phyloP scores from a whole-genome alignment of 2,797 vertebrate species.

The Poecilia velifera region DNA sequence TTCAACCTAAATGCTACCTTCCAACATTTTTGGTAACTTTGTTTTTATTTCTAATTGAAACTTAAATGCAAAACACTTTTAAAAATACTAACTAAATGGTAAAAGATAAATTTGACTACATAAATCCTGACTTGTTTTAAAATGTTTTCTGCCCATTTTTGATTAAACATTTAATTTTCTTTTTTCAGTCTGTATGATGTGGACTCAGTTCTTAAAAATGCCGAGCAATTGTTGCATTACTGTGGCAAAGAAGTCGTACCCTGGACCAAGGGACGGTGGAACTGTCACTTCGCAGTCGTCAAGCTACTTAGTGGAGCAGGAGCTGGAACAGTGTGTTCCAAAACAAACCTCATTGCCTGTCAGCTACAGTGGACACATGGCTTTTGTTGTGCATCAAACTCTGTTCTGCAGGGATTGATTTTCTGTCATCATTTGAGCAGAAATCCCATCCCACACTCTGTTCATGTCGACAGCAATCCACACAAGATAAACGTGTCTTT shows the following conservation, averaged over 20 bases:
- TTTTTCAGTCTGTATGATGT: background rate
- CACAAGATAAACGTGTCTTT: background rate
- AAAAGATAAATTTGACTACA: background rate
- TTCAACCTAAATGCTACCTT: background rate
- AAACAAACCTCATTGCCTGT: slow-evolving; percentile 35
- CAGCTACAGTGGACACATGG: slow-evolving; percentile 49
- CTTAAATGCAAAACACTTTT: background rate
- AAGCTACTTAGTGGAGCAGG: slow-evolving; percentile 49
- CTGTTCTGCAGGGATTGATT: slow-evolving; percentile 20
- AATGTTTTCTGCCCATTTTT: background rate
- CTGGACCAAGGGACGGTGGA: slow-evolving; percentile 53
- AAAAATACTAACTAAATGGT: background rate
- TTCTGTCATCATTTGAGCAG: slow-evolving; percentile 12
- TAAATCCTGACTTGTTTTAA: background rate
- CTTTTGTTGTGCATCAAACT: slow-evolving; percentile 45
- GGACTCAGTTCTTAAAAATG: slow-evolving; percentile 9
- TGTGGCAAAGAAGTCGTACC: slow-evolving; percentile 46
- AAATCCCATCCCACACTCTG: slow-evolving; percentile 26
- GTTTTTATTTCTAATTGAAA: background rate
- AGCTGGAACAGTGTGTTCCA: slow-evolving; percentile 65
- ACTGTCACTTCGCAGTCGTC: slow-evolving; percentile 55
- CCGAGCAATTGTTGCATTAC: slow-evolving; percentile 33
- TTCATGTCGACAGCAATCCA: slow-evolving; percentile 5
- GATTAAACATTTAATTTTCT: background rate
- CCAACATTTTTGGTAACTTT: background rate